A percentile compares a stretch with the other conserved stretches of the same genome.
Conservation (phyloP, 2,113 vertebrate genomes). For the Paramormyrops kingsleyae region DNA sequence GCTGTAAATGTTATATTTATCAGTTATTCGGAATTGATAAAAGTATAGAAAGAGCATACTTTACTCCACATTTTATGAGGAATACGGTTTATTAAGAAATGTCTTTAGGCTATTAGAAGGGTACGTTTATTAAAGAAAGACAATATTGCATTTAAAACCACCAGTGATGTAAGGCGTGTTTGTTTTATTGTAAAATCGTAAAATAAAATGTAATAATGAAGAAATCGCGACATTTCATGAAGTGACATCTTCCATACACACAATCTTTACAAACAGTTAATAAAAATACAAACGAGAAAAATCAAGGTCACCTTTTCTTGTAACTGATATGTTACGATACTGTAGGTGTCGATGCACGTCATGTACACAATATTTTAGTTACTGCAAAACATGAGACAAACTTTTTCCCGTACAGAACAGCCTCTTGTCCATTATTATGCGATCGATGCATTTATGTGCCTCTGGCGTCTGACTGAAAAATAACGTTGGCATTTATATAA, state of each 20-base stretch:
- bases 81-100: not conserved
- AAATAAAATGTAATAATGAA: not conserved
- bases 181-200: not conserved
- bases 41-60: not conserved
- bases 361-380: not conserved
- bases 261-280: not conserved
- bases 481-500: not conserved
- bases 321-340: not conserved
- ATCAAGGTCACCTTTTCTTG: slow-evolving; percentile 6
- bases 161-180: not conserved
- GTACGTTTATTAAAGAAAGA: not conserved
- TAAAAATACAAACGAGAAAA: not conserved
- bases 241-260: not conserved
- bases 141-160: not conserved
- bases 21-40: not conserved
- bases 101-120: not conserved
- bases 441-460: not conserved
- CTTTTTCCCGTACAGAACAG: not conserved
- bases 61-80: not conserved
- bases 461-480: not conserved
- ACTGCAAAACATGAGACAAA: not conserved
- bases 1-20: not conserved
- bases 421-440: not conserved
- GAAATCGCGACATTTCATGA: not conserved
- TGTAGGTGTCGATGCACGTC: not conserved